Percentiles rank a stretch among this genome's conserved stretches.
These are phyloP conservation scores for Dolichomitus sp. DNA, from an alignment of 2,888 invertebrate genomes.

Conservation along the genomic window DNA sequence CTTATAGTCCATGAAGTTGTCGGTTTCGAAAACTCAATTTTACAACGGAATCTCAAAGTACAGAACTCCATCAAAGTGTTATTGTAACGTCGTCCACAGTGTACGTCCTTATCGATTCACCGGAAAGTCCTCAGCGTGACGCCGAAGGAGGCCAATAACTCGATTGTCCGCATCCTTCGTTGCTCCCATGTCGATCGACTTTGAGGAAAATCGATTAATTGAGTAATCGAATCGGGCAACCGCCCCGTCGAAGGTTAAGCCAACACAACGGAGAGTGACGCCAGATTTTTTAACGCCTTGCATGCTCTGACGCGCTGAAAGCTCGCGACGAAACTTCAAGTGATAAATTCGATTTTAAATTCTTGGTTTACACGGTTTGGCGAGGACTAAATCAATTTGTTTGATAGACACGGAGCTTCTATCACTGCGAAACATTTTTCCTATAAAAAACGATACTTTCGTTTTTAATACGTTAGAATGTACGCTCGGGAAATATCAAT, in stretches of 20 bases:
- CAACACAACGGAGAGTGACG: slow-evolving; percentile 42
- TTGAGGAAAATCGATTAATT: slow-evolving; percentile 67
- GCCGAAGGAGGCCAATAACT: slow-evolving; percentile 47
- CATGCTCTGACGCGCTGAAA: neutral
- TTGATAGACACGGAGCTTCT: neutral
- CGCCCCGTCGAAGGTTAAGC: slow-evolving; percentile 59
- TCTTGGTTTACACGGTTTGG: neutral
- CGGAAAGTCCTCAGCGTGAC: slow-evolving; percentile 51
- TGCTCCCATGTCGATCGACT: slow-evolving; percentile 54
- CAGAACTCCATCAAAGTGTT: slow-evolving; percentile 26
- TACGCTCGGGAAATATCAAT: slow-evolving; percentile 42
- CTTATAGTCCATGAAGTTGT: neutral
- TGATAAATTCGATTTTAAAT: slow-evolving; percentile 11
- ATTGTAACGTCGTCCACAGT: slow-evolving; percentile 52
- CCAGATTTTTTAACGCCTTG: slow-evolving; percentile 37
- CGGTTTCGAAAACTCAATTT: slow-evolving; percentile 35
- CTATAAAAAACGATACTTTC: neutral
- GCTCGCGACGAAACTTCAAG: neutral
- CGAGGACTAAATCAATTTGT: slow-evolving; percentile 2
- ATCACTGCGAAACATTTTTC: neutral
- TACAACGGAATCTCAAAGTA: slow-evolving; percentile 24
- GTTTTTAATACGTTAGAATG: slow-evolving; percentile 5
- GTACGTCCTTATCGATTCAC: slow-evolving; percentile 62
- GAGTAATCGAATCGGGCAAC: slow-evolving; percentile 65
- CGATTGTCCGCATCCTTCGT: slow-evolving; percentile 64